A percentile compares a stretch with the other conserved stretches of the same genome.
phyloP scores from a whole-genome alignment of 2,888 invertebrate genomes.

The Tholera decimalis region DNA sequence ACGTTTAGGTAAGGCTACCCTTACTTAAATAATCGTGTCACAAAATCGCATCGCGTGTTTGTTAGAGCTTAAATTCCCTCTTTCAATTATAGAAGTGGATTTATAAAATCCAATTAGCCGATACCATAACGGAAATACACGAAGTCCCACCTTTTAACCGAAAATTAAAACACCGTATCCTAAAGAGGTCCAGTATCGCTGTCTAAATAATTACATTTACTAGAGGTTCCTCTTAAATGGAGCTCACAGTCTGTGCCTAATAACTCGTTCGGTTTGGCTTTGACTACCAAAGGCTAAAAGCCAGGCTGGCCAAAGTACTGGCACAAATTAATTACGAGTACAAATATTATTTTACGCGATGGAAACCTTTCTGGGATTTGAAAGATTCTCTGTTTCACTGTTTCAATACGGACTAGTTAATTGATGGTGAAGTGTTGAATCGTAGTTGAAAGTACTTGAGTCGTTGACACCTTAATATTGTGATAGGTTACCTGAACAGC shows the following conservation, averaged over 20 bases:
- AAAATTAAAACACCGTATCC: constrained; percentile 21
- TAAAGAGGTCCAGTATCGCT: constrained; percentile 10
- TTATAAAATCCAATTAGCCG: constrained; percentile 14
- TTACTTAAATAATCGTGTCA: too few relatives aligned
- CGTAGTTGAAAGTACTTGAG: background rate
- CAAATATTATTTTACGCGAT: constrained; percentile 48
- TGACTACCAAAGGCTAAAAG: too few relatives aligned
- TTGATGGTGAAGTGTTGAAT: background rate
- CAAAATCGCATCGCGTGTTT: background rate
- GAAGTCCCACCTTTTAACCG: background rate
- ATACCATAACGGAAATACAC: background rate
- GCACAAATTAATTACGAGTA: constrained; percentile 49
- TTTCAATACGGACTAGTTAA: constrained; percentile 5
- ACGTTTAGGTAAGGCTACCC: too few relatives aligned
- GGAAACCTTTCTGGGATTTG: constrained; percentile 11
- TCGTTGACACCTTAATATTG: background rate
- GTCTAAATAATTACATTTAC: constrained; percentile 36
- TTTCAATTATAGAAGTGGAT: background rate
- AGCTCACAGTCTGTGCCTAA: constrained; percentile 27
- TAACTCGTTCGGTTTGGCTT: constrained; percentile 31
- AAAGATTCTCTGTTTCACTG: constrained; percentile 13
- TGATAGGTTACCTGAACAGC: background rate
- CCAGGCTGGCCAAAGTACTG: too few relatives aligned
- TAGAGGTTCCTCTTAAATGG: constrained; percentile 23
- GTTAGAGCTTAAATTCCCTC: background rate